Evolutionary conservation across 2,797 vertebrate genomes (phyloP), one percentile per base, ranked within the genome.

Genomic region (Lindbergichthys nudifrons): DNA sequence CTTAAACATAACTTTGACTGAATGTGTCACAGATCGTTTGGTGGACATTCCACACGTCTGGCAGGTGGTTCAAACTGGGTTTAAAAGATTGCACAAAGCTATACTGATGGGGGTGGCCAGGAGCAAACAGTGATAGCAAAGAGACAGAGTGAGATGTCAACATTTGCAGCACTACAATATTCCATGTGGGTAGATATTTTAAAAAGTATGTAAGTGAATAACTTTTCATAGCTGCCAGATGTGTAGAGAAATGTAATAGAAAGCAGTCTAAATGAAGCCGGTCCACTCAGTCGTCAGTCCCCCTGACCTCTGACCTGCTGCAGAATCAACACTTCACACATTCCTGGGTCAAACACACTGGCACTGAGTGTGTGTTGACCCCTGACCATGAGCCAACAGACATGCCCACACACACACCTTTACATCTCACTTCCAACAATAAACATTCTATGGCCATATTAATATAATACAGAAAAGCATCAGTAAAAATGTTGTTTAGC

Each of bases 341-440:
- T 72, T 79, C 66, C 51, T 70, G 70, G 68, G 63, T 79, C 83
- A 85, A 84, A 79, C 70, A 84, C 66, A 51, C 70, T 10, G 60
- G 46, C 56, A 54, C 56, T 5, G 56, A 86, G 72, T 78, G 75
- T 76, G 69, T 87, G 69, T 88, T 92, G 82, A 91, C 89, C 88
- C 65, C 46, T 9, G 56, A 62, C 68, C 47, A 46, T n/a, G 30
- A 43, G 43, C 54, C 41, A 8, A 60, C n/a, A 72, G 8, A 68
- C 51, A 45, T 54, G 65, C 65, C 32, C 32, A 15, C 9, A 16
- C 10, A 54, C 57, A 67, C 48, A 23, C 10, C 21, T 12, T 56
- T 32, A 18, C 52, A 42, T 19, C 26, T 2, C 11, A 9, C 3
- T 39, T 30, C 11, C 30, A 48, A 16, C 19, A 43, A 13, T 41